A percentile compares a stretch with the other conserved stretches of the same genome.
phyloP scores from a whole-genome alignment of 1,140 invertebrate genomes.

The Drosophila takahashii region DNA sequence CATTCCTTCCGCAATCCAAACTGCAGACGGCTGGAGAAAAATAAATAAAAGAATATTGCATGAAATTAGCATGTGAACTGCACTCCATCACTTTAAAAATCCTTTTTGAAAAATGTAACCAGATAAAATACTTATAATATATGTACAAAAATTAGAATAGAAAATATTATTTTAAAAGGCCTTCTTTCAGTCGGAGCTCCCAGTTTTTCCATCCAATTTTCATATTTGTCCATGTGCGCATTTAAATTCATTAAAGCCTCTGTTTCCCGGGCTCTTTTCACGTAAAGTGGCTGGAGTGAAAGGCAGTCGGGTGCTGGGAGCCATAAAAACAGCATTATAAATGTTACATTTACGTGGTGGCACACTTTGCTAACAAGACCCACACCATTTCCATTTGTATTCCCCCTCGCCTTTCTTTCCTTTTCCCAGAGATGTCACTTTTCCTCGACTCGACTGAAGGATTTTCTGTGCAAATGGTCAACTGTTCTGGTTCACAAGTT shows the following conservation, averaged over 20 bases:
- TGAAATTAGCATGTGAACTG: slow-evolving; percentile 1
- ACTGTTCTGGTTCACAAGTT: slow-evolving; percentile 25
- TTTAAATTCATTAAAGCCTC: slow-evolving; percentile 54
- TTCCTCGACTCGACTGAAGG: slow-evolving; percentile 1
- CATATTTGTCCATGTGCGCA: slow-evolving; percentile 12
- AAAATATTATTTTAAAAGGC: not conserved
- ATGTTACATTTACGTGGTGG: slow-evolving; percentile 78
- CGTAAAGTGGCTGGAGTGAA: slow-evolving; percentile 14
- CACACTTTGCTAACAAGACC: slow-evolving; percentile 39
- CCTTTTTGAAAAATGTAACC: too few species aligned
- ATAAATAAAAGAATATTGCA: not conserved
- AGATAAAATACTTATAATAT: too few species aligned
- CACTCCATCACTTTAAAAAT: too few species aligned
- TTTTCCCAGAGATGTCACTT: slow-evolving; percentile 1
- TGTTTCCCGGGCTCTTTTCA: not conserved
- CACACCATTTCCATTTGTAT: not conserved
- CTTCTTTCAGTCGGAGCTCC: too few species aligned
- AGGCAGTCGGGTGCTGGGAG: slow-evolving; percentile 23
- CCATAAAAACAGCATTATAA: slow-evolving; percentile 82
- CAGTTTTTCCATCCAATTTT: not conserved
- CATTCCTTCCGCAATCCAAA: slow-evolving; percentile 95
- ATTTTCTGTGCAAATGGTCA: slow-evolving; percentile 23
- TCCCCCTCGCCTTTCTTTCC: not conserved
- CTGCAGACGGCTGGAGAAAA: slow-evolving; percentile 91
- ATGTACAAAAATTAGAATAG: too few species aligned